A percentile compares a stretch with the other conserved stretches of the same genome.
Evolutionary conservation across 2,888 invertebrate species (phyloP).

Genomic region (Drosophila affinis): DNA sequence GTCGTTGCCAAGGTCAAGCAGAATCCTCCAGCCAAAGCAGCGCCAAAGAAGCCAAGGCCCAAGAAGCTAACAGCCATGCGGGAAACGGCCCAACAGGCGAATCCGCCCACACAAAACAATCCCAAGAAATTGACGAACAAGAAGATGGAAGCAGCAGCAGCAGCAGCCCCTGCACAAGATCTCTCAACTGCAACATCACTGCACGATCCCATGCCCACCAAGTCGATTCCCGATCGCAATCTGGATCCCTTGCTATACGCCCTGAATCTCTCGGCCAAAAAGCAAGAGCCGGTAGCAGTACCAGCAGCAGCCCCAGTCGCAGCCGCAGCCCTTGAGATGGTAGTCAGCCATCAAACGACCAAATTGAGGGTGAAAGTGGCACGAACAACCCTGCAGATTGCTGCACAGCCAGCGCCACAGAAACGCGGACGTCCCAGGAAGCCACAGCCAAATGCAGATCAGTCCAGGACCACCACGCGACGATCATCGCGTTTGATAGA

Average conservation of each 20-base stretch:
- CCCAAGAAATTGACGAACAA: constrained; percentile 20
- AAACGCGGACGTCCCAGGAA: constrained; percentile 69
- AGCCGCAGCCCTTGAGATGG: not conserved
- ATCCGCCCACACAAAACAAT: constrained; percentile 22
- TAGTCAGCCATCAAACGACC: not conserved
- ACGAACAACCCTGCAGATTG: constrained; percentile 69
- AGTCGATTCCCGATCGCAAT: not conserved
- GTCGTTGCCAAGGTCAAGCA: constrained; percentile 77
- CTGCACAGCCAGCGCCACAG: constrained; percentile 63
- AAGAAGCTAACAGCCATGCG: constrained; percentile 56
- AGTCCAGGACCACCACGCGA: constrained; percentile 37
- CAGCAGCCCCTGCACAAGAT: constrained; percentile 8
- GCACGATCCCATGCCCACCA: not conserved
- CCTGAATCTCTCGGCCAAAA: constrained; percentile 81
- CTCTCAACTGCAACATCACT: not conserved
- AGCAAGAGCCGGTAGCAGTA: constrained; percentile 42
- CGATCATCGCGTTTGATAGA: constrained; percentile 61
- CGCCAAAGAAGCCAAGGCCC: constrained; percentile 30
- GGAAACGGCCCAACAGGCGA: constrained; percentile 38
- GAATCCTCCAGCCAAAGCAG: constrained; percentile 28
- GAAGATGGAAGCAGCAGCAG: not conserved
- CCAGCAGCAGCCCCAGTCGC: not conserved
- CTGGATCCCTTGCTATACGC: constrained; percentile 77
- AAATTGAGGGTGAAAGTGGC: constrained; percentile 26
- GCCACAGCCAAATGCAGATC: constrained; percentile 9